Base-by-base conservation (phyloP, 2,888 invertebrate genomes). In the Sphaerophoria rueppellii region DNA sequence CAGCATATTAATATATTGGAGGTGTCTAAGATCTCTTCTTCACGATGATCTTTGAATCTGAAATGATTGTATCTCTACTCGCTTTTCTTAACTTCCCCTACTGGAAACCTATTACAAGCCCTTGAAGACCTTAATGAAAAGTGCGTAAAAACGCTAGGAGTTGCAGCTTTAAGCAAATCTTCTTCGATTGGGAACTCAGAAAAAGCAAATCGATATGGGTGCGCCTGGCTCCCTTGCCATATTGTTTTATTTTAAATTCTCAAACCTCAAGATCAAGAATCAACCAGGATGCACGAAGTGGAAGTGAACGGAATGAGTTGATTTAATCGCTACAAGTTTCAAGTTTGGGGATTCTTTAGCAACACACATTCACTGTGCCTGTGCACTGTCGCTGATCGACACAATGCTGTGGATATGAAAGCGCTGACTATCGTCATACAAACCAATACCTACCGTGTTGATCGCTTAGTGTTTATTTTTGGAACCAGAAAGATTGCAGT, bases 401-500 rank as follows among this genome's bases (percentile, higher is more conserved):
- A 16, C 63, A 16, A 11, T 9, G 34, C 14, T 43, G 43, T 43
- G 43, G 43, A n/a, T 58, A 34, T 35, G 37, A 14, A 4, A n/a
- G 12, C 0, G 57, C 24, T 24, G 24, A 24, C 24, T n/a, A 55
- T 43, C 14, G 52, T 32, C 58, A 43, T 43, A 57, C 6, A 37
- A 35, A 24, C 24, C 24, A 24, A 24, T 24, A 24, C 24, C 24
- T 24, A 24, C 24, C 24, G 24, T 24, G 24, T 24, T 24, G 58
- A 74, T 78, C 35, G 48, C 9, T 61, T 55, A 48, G 55, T 48
- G 67, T 83, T 80, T 82, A 54, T 70, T 74, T 78, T 82, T 70
- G 58, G 74, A 72, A 32, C 57, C 65, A 80, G 32, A 80, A 72
- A 80, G 71, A 80, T 80, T 67, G 71, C 61, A 60, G 40, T 74